phyloP scores from a whole-genome alignment of 2,888 invertebrate genomes.

The Atherix ibis region DNA sequence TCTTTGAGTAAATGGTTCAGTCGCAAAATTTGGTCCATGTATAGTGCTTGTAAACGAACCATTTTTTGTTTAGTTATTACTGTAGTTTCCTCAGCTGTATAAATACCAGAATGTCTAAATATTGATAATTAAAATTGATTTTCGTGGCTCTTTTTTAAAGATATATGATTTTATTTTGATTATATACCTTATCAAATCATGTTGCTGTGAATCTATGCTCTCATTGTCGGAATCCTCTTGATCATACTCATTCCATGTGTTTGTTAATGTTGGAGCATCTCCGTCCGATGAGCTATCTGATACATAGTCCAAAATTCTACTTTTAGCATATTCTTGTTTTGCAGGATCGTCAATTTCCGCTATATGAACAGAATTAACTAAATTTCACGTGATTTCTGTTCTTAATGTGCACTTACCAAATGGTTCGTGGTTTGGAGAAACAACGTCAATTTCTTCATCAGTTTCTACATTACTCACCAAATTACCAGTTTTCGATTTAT shows the following conservation, averaged over 20 bases:
- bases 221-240: conserved; percentile 61
- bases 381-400: background rate
- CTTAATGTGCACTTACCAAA: conserved; percentile 36
- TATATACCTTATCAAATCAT: conserved; percentile 64
- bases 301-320: conserved; percentile 49
- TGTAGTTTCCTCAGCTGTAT: conserved; percentile 76
- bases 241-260: conserved; percentile 46
- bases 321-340: conserved; percentile 35
- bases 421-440: conserved; percentile 39
- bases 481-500: conserved; percentile 15
- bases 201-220: conserved; percentile 59
- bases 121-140: conserved; percentile 15
- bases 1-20: conserved; percentile 55
- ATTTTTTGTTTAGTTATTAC: conserved; percentile 59
- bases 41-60: conserved; percentile 60
- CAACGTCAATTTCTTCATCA: conserved; percentile 35
- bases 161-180: background rate
- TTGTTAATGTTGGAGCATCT: conserved; percentile 44
- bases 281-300: conserved; percentile 51
- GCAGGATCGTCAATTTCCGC: conserved; percentile 37
- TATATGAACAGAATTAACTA: conserved; percentile 26
- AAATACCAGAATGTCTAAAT: conserved; percentile 71
- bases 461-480: conserved; percentile 22
- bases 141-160: background rate
- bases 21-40: conserved; percentile 65